Evolutionary conservation across 2,797 vertebrate species (phyloP).

Genomic region (Urophycis tenuis): DNA sequence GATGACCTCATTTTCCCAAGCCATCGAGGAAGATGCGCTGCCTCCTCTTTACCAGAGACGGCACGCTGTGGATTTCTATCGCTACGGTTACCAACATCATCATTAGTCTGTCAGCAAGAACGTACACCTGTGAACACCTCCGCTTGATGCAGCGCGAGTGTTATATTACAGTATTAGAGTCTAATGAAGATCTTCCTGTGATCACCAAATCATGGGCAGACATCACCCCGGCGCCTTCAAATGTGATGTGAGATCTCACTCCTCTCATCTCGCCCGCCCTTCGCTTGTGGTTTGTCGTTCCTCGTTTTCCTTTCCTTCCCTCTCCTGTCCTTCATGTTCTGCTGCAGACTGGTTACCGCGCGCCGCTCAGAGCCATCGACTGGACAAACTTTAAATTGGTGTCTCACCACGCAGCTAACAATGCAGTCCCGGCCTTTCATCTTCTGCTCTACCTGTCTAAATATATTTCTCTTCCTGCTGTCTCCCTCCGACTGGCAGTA

Average conservation of each 20-base stretch:
- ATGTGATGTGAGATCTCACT: neutral
- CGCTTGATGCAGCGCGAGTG: neutral
- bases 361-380: neutral
- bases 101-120: neutral
- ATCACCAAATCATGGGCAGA: neutral
- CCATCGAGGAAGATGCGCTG: neutral
- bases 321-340: no score
- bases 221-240: neutral
- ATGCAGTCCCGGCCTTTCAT: constrained; percentile 41
- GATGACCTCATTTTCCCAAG: neutral
- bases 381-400: constrained; percentile 32
- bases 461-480: neutral
- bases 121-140: neutral
- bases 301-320: no score
- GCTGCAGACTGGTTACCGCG: neutral
- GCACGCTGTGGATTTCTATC: no score
- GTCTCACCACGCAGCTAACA: constrained; percentile 13
- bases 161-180: neutral
- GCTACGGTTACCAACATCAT: no score
- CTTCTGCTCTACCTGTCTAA: constrained; percentile 21
- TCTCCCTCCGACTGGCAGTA: neutral
- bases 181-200: neutral
- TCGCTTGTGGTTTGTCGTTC: neutral
- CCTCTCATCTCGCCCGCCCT: neutral
- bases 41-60: no score